Base-by-base conservation (phyloP, 2,113 vertebrate species). In the Lepus americanus region DNA sequence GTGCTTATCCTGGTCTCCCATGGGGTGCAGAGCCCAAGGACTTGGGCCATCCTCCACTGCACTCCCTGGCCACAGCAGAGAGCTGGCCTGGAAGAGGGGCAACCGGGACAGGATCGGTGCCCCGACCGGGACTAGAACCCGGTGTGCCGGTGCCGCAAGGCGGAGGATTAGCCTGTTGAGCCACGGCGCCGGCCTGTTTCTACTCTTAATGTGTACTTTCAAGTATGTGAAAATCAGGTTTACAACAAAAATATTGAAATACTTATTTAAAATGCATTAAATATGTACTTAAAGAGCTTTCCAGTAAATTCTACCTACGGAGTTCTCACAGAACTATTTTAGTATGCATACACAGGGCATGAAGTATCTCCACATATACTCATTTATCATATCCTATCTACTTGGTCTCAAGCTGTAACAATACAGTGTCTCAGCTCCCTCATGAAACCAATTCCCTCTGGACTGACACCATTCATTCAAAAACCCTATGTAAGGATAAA, bases 211-310 rank as follows among this genome's bases (percentile, higher is more conserved):
- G 70, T 59, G 80, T 20, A 78, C 27, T 84, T 92, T 87, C 51
- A 94, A 59, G 51, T 72, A 85, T 67, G 6, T 93, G 31, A 95
- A 81, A 90, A 70, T 95, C 23, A 91, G 39, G 89, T 73, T 89
- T 78, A 78, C 22, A 89, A 81, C 33, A 19, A 86, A 77, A 83
- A 59, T 59, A 64, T n/a, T 81, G 70, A 92, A 92, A 63, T 55
- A 92, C 0, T 1, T 59, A 79, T 73, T 79, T 92, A 82, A 87
- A 90, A 87, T 59, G 44, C 8, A 86, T 70, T 69, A 87, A 89
- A 73, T 20, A 83, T 16, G 66, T 82, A n/a, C 25, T 82, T 78
- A 72, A 94, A 76, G 1, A 87, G 33, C 20, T 19, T 78, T 92
- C 70, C 92, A 33, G 79, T 83, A 93, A 83, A 82, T 80, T 84